Conservation (phyloP, 2,797 vertebrate species). For the Hemibagrus guttatus region DNA sequence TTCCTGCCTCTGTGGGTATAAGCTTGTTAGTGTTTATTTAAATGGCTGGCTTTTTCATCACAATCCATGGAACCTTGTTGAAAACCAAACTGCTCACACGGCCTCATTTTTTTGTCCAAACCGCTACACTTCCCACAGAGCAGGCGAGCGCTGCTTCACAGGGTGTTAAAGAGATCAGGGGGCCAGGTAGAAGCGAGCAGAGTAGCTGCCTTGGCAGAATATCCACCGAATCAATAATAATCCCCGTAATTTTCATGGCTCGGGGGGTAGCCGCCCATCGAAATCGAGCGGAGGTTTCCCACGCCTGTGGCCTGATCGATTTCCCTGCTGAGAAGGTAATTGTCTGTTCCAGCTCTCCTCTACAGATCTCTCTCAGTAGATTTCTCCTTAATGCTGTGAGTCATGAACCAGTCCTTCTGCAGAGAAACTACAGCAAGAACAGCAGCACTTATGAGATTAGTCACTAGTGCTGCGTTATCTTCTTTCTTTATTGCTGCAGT, state of each 20-base stretch:
- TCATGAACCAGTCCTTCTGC: slow-evolving; percentile 35
- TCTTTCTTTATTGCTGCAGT: background rate
- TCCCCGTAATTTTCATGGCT: slow-evolving; percentile 55
- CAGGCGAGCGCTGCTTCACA: slow-evolving; percentile 34
- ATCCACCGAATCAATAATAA: slow-evolving; percentile 58
- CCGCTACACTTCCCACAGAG: slow-evolving; percentile 48
- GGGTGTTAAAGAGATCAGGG: slow-evolving; percentile 53
- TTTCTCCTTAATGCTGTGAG: slow-evolving; percentile 20
- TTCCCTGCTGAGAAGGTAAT: slow-evolving; percentile 57
- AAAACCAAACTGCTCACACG: slow-evolving; percentile 54
- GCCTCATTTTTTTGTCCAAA: slow-evolving; percentile 49
- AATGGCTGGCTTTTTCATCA: slow-evolving; percentile 55
- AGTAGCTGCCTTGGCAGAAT: slow-evolving; percentile 53
- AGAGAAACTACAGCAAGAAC: slow-evolving; percentile 39
- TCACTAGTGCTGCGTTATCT: background rate
- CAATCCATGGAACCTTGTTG: slow-evolving; percentile 50
- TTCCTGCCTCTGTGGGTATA: slow-evolving; percentile 46
- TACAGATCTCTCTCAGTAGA: slow-evolving; percentile 30
- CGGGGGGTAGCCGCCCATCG: slow-evolving; percentile 46
- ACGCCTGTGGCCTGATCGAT: slow-evolving; percentile 54
- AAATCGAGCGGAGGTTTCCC: slow-evolving; percentile 60
- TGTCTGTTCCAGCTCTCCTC: slow-evolving; percentile 39
- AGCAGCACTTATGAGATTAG: slow-evolving; percentile 35
- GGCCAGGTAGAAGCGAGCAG: slow-evolving; percentile 48
- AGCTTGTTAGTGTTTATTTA: slow-evolving; percentile 58